Evolutionary conservation across 35 echinoderm and acorn worm genomes (phyloP), one percentile per base, ranked within the genome.

Genomic region (Apostichopus californicus): DNA sequence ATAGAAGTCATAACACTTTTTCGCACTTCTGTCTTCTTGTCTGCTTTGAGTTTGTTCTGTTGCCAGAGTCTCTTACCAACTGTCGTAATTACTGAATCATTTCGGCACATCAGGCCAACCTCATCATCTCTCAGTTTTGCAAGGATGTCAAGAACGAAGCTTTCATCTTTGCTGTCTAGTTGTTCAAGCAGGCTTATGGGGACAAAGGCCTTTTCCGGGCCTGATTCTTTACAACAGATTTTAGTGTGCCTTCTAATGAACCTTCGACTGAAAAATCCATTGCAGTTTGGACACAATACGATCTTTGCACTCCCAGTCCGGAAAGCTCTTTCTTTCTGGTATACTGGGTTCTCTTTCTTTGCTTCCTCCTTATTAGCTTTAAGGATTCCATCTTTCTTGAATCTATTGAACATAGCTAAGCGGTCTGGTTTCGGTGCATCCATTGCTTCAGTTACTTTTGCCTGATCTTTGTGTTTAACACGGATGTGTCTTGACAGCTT

Each of bases 231-330:
- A 79, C 1, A 70, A 23, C 26, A 66, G 9, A 66, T 66, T 17
- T 12, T 17, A 1, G 63, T 66, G 34, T 93, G 92, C 17, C 83
- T 60, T 1, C 53, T 56, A 11, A 87, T 53, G 22, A 55, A 93
- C 8, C 5, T 22, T 6, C 54, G 28, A 56, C 6, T 12, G 24
- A 55, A 87, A 77, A 93, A 93, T 24, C 80, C 81, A 46, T 1
- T 77, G 68, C 92, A 93, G 8, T 86, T 25, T 22, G 14, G 53
- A 58, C 92, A 93, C 81, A 93, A 66, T 9, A 77, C 92, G 3
- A 87, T 86, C 23, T 54, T 18, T 6, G 1, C 23, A 24, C 7
- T 59, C 14, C 34, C 34, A 46, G 52, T 56, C 61, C 18, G 80
- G 77, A 75, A 20, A 4, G 17, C 23, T 55, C 24, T 20, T 55